Percentiles rank a stretch among this genome's conserved stretches.
Evolutionary conservation across 2,113 vertebrate genomes (phyloP).

Genomic region (Oncorhynchus masou): DNA sequence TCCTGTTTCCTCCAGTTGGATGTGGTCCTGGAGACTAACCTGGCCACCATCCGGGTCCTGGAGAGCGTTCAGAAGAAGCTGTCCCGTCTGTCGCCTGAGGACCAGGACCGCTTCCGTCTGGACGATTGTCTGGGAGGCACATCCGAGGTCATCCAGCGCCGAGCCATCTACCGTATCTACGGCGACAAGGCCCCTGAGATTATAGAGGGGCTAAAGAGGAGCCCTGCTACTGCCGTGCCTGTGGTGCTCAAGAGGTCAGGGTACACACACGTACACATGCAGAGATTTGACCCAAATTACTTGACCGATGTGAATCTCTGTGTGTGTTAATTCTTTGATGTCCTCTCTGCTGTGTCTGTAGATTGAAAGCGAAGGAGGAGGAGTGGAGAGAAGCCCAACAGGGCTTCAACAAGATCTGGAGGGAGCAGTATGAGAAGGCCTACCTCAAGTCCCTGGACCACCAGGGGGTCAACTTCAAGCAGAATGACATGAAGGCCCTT

Average conservation of each 20-base stretch:
- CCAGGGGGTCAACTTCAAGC: constrained; percentile 97
- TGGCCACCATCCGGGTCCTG: constrained; percentile 94
- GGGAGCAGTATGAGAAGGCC: constrained; percentile 97
- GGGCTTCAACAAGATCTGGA: constrained; percentile 97
- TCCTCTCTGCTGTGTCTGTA: constrained; percentile 41
- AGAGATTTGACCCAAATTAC: neutral
- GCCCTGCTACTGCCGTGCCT: constrained; percentile 90
- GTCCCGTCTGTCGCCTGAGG: constrained; percentile 87
- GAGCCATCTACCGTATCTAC: constrained; percentile 95
- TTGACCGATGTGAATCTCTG: no score
- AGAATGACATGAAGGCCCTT: constrained; percentile 97
- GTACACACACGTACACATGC: neutral
- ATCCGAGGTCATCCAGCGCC: constrained; percentile 94
- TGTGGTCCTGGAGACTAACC: constrained; percentile 96
- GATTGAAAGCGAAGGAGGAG: constrained; percentile 97
- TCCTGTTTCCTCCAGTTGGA: constrained; percentile 76
- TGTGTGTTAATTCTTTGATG: no score
- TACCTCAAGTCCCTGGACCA: constrained; percentile 97
- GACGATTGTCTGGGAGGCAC: constrained; percentile 95
- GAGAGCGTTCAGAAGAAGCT: constrained; percentile 97
- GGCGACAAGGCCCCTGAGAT: constrained; percentile 96
- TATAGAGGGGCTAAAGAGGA: constrained; percentile 95
- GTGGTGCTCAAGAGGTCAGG: constrained; percentile 93
- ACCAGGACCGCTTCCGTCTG: constrained; percentile 93
- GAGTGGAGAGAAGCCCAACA: constrained; percentile 98